These are phyloP conservation scores for Ahaetulla prasina DNA, from an alignment of 2,113 vertebrate species.

Conservation along the genomic window DNA sequence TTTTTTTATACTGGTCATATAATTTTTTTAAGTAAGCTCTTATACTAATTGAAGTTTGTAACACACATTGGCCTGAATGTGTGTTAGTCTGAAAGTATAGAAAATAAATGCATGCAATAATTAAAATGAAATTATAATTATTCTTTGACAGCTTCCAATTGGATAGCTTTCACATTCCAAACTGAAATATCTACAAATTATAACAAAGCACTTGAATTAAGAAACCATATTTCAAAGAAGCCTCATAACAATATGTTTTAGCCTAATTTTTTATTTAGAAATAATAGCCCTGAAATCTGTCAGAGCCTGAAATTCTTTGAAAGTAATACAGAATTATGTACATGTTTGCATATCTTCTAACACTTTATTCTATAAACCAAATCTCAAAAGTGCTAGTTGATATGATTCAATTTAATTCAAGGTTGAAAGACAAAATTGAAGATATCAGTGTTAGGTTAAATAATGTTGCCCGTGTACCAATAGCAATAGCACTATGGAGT, in stretches of 20 bases:
- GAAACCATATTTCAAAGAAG: not conserved
- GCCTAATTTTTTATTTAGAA: not conserved
- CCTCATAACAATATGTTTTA: not conserved
- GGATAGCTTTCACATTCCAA: not conserved
- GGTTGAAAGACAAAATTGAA: not conserved
- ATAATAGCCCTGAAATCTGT: not conserved
- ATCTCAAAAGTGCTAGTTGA: not conserved
- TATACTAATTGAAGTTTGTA: not conserved
- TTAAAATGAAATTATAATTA: not conserved
- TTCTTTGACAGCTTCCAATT: not conserved
- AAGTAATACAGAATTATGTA: not conserved
- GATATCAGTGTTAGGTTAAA: not conserved
- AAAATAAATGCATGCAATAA: not conserved
- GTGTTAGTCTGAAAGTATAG: not conserved
- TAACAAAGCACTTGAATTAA: not conserved
- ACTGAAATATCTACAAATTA: not conserved
- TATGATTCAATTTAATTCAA: not conserved
- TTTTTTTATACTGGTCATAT: not conserved
- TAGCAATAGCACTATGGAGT: no score
- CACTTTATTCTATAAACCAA: constrained; percentile 1
- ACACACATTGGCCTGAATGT: no score
- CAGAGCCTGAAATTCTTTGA: not conserved
- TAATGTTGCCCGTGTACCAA: not conserved
- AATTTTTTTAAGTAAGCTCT: not conserved
- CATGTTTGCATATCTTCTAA: not conserved